A percentile compares a stretch with the other conserved stretches of the same genome.
Evolutionary conservation across 2,797 vertebrate genomes (phyloP).

Genomic region (Myotis myotis): DNA sequence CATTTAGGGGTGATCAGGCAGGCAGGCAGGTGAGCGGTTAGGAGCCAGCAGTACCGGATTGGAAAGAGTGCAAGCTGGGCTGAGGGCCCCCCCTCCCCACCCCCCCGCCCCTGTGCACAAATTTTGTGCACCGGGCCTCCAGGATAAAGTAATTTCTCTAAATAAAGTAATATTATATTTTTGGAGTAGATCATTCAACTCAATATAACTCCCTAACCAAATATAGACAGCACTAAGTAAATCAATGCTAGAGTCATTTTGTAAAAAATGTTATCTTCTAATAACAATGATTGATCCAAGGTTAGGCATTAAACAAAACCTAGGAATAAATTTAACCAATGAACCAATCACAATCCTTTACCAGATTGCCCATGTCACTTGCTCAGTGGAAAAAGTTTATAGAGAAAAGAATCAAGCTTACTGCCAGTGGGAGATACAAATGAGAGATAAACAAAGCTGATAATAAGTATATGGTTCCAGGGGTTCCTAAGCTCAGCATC

Average conservation of each 20-base stretch:
- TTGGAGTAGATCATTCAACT: background rate
- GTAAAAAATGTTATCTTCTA: background rate
- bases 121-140: too few species aligned
- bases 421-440: background rate
- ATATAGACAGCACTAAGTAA: background rate
- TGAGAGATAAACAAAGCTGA: background rate
- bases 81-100: too few species aligned
- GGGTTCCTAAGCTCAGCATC: background rate
- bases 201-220: background rate
- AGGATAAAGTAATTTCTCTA: background rate
- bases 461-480: background rate
- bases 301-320: background rate
- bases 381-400: background rate
- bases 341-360: background rate
- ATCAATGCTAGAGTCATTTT: background rate
- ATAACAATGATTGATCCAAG: background rate
- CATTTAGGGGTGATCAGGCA: too few species aligned
- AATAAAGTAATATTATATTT: background rate
- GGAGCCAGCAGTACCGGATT: too few species aligned
- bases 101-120: too few species aligned
- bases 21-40: too few species aligned
- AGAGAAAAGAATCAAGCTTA: background rate
- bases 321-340: background rate
- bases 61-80: too few species aligned
- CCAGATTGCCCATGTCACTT: background rate